Evolutionary conservation across 35 echinoderm and acorn worm genomes (phyloP), one percentile per base, ranked within the genome.

Genomic region (Eucidaris tribuloides): DNA sequence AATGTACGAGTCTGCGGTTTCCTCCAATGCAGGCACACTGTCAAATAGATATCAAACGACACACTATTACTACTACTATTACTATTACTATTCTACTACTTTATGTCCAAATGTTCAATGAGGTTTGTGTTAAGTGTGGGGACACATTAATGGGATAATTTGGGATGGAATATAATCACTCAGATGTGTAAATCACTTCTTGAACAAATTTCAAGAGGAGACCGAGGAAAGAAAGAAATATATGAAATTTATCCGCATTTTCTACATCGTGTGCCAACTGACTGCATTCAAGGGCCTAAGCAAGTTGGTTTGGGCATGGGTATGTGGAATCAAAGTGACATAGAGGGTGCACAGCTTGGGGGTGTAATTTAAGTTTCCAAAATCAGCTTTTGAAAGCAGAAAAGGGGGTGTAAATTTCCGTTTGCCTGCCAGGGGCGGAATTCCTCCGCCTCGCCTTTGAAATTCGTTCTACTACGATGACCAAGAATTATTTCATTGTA

Each of bases 11-110:
- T 36, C 29, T 14, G n/a, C n/a, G 58, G 36, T 60, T 64, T 45
- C 87, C 87, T 61, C 87, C 74, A 80, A 89, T 82, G 54, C 87
- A 89, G 14, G 87, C 87, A 83, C 79, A 83, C 87, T 89, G 18
- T 40, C 48, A 66, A 66, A 33, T 35, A 1, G 77, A 45, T 77
- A 32, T 42, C 3, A 13, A 23, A 68, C 45, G 71, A 24, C 22
- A 70, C 30, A 57, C 32, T 14, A 66, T 7, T 4, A 39, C 9
- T 23, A 37, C 68, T n/a, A n/a, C n/a, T n/a, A 76, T 38, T 38
- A 37, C 3, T 6, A 37, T 76, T 76, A 4, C 7, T 38, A 23
- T 38, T 36, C 42, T 9, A 60, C 34, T 60, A 36, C 5, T 81
- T 29, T 32, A 9, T 20, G 15, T 9, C 20, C 4, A 78, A 42